These are phyloP conservation scores for Hydractinia symbiolongicarpus DNA, from an alignment of 30 jellyfish, hydroid and myxozoan genomes.

Conservation along the genomic window DNA sequence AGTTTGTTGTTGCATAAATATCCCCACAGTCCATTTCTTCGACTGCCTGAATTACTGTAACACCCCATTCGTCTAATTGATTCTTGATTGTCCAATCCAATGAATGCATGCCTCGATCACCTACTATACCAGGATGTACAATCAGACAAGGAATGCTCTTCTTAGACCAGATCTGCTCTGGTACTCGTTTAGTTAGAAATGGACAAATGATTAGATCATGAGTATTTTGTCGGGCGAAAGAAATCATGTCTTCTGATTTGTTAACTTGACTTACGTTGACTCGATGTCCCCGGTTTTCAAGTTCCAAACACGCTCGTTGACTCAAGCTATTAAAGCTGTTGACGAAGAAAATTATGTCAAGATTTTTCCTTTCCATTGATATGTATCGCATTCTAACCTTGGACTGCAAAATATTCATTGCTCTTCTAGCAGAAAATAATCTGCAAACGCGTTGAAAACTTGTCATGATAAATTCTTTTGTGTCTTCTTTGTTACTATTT, in stretches of 20 bases:
- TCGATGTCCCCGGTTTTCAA: constrained; percentile 4
- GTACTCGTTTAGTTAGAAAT: constrained; percentile 14
- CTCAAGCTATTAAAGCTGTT: constrained; percentile 6
- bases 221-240: not conserved
- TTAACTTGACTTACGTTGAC: not conserved
- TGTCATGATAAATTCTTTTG: too few relatives aligned
- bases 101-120: constrained; percentile 12
- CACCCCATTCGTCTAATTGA: constrained; percentile 13
- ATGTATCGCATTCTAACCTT: too few relatives aligned
- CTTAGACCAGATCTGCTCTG: constrained; percentile 3
- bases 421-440: too few relatives aligned
- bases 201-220: constrained; percentile 11
- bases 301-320: not conserved
- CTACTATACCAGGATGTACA: constrained; percentile 1
- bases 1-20: constrained; percentile 1
- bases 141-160: not conserved
- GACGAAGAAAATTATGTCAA: not conserved
- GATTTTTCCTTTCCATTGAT: not conserved
- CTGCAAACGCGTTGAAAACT: too few relatives aligned
- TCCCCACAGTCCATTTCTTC: constrained; percentile 23
- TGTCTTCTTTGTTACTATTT: too few relatives aligned
- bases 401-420: too few relatives aligned
- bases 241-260: not conserved
- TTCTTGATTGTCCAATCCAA: constrained; percentile 1
- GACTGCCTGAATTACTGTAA: constrained; percentile 20